Base-by-base conservation (phyloP, 2,888 invertebrate genomes). In the Cryptophagus acutangulus region DNA sequence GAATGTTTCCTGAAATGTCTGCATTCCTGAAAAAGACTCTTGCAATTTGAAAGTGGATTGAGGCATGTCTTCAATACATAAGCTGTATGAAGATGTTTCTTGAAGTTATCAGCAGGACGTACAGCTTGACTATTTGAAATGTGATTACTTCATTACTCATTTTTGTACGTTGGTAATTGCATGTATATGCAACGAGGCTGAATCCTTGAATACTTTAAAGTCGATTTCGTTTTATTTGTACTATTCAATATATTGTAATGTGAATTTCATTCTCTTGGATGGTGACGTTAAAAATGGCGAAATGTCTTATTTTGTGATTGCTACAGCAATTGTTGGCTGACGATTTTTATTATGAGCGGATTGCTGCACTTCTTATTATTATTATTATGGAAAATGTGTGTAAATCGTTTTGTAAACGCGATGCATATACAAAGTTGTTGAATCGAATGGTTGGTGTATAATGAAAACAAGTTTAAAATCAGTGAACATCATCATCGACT, bases 61-160 rank as follows among this genome's bases (percentile, higher is more conserved):
- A n/a, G n/a, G n/a, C n/a, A n/a, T n/a, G n/a, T n/a, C n/a, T n/a
- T n/a, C n/a, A n/a, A n/a, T n/a, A n/a, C n/a, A n/a, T n/a, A n/a
- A n/a, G n/a, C n/a, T n/a, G n/a, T n/a, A n/a, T n/a, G n/a, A n/a
- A n/a, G n/a, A n/a, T n/a, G n/a, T 31, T 31, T 31, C 31, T 15
- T 31, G 31, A 31, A 31, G 13, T 31, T 31, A 31, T 14, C 31
- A 31, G 31, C 31, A 16, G 31, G 31, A 31, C n/a, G n/a, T 31
- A 31, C 16, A 10, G 16, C 31, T 31, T 31, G 31, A 31, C 31
- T 12, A 31, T 31, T 31, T 31, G 31, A 31, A 31, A 15, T 16
- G 31, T 16, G 31, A 31, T 31, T 31, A 16, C 31, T 31, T 31
- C 31, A 31, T 31, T 31, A 31, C 31, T 31, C 31, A 31, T 31